Percentiles rank a stretch among this genome's conserved stretches.
phyloP scores from a whole-genome alignment of 2,113 vertebrate species.

The Mastomys natalensis region DNA sequence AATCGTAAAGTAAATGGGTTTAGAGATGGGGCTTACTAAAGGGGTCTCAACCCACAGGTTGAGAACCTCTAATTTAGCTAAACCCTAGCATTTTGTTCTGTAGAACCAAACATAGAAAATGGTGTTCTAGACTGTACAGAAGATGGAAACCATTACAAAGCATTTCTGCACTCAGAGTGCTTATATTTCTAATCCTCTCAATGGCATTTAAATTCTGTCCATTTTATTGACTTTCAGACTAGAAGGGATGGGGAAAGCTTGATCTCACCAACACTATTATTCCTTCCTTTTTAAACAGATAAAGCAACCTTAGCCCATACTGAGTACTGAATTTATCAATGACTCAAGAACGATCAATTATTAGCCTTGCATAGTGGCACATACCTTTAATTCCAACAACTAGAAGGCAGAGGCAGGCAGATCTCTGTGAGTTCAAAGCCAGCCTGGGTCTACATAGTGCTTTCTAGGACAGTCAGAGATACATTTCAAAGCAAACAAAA shows the following conservation, averaged over 20 bases:
- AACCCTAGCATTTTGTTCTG: not conserved
- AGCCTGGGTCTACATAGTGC: not conserved
- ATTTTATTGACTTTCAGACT: constrained; percentile 28
- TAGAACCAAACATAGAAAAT: not conserved
- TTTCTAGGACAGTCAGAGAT: not conserved
- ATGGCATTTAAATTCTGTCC: not conserved
- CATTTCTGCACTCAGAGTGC: not conserved
- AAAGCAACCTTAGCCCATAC: not conserved
- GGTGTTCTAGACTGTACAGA: not conserved
- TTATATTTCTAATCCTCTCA: not conserved
- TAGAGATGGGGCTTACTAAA: not conserved
- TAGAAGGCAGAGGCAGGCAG: not conserved
- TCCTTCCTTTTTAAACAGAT: not conserved
- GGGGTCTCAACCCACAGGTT: not conserved
- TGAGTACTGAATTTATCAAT: not conserved
- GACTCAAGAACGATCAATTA: not conserved
- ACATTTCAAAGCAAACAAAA: not conserved
- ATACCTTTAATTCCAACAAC: not conserved
- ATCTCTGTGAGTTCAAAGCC: not conserved
- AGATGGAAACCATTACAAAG: not conserved
- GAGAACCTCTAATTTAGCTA: not conserved
- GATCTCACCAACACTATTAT: not conserved
- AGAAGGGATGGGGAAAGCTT: not conserved
- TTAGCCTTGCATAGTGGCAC: not conserved
- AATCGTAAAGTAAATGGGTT: not conserved